These are phyloP conservation scores for Petrocephalus zakoni DNA, from an alignment of 2,113 vertebrate species.

Conservation along the genomic window DNA sequence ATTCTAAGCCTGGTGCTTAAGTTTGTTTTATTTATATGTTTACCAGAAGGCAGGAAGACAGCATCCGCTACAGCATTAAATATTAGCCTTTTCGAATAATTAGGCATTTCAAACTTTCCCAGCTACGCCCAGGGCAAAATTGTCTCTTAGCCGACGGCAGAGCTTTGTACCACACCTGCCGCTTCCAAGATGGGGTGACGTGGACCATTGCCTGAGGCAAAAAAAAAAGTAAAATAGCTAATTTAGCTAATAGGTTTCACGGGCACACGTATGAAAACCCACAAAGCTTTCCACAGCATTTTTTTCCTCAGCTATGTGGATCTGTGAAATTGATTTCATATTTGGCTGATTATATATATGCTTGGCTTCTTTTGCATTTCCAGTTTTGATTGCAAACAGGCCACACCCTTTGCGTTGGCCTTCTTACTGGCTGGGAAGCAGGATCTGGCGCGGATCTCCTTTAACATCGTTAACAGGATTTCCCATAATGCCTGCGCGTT, in stretches of 20 bases:
- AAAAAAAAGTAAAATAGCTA: neutral
- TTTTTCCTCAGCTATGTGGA: neutral
- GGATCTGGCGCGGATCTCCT: neutral
- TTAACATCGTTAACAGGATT: neutral
- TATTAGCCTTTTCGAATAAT: conserved; percentile 2
- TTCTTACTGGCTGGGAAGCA: neutral
- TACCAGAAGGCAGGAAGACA: neutral
- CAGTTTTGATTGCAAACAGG: neutral
- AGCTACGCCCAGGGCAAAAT: neutral
- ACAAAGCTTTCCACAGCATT: neutral
- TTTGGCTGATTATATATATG: neutral
- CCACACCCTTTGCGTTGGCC: neutral
- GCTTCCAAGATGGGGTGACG: neutral
- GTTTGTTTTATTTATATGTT: conserved; percentile 10
- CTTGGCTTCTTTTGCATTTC: neutral
- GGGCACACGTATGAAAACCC: neutral
- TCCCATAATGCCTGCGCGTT: neutral
- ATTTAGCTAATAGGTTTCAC: neutral
- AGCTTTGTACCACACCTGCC: neutral
- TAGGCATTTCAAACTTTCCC: conserved; percentile 1
- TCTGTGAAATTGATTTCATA: neutral
- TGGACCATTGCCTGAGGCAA: neutral
- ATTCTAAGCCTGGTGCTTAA: neutral
- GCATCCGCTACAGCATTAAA: neutral
- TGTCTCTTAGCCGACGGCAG: neutral